Evolutionary conservation across 2,797 vertebrate species (phyloP), one percentile per base, ranked within the genome.

Genomic region (Microctenopoma steveboyesi): DNA sequence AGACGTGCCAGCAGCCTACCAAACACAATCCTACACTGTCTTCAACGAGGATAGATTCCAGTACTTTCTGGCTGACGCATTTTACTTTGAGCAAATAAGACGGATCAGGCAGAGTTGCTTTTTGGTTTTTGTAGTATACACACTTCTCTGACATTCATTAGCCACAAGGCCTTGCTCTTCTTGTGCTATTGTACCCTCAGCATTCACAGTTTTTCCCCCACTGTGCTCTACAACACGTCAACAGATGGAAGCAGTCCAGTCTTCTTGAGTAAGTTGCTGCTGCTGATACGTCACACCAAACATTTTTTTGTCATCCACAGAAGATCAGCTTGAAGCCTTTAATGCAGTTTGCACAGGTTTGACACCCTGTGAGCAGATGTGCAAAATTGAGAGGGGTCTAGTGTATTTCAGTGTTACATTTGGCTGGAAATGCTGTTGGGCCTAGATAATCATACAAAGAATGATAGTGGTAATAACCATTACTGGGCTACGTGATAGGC

Each of bases 381-480:
- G 69, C 12, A 3, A 54, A 81, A 58, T 22, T 30, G 40, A 56
- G 65, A 69, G 46, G 39, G 67, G 54, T 58, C 54, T 43, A 11
- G 63, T 39, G 30, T 61, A 25, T 69, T 57, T 27, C 39, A 18
- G 28, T 33, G 48, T 52, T 73, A 42, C 72, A 57, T 75, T 75
- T 74, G 69, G 62, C 72, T 58, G 53, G 53, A 52, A 81, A 67
- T 25, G 14, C 76, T 72, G 79, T 61, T 79, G 54, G 71, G 74
- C 75, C 62, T 56, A 76, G 89, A 86, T 88, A 90, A 91, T 91
- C 88, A 87, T 66, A 66, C 72, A 68, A 83, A 90, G 88, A 92
- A 84, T 78, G 72, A 92, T 91, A 84, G 83, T 18, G 81, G 88
- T 78, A 89, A 92, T 92, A 90, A 92, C 81, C 85, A 88, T 91